A percentile compares a stretch with the other conserved stretches of the same genome.
These are phyloP conservation scores for Sander vitreus DNA, from an alignment of 2,113 vertebrate species.

Conservation along the genomic window DNA sequence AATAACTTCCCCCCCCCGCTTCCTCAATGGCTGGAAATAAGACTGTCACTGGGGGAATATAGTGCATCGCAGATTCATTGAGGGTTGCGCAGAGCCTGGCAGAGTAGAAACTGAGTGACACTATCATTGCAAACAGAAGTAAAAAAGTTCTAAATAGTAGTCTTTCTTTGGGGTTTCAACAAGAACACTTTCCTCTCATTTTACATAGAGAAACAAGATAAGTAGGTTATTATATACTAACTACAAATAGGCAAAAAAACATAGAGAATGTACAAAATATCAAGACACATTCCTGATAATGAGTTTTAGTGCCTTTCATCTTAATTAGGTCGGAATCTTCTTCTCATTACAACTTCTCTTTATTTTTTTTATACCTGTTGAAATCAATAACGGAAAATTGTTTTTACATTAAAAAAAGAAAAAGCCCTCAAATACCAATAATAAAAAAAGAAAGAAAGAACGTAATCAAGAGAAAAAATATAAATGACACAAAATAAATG, in stretches of 20 bases:
- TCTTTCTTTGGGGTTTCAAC: conserved; percentile 22
- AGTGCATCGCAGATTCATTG: conserved; percentile 63
- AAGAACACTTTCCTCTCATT: conserved; percentile 1
- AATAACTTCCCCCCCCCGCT: conserved; percentile 45
- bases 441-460: neutral
- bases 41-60: conserved; percentile 60
- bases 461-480: neutral
- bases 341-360: neutral
- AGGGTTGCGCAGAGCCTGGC: conserved; percentile 36
- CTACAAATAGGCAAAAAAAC: conserved; percentile 1
- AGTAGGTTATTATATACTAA: neutral
- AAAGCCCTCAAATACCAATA: neutral
- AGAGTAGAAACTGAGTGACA: conserved; percentile 61
- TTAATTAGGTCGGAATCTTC: neutral
- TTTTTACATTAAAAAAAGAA: neutral
- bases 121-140: conserved; percentile 58
- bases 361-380: neutral
- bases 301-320: neutral
- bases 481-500: neutral
- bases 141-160: conserved; percentile 68
- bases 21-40: conserved; percentile 66
- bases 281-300: neutral
- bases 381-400: neutral
- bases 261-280: neutral
- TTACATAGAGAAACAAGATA: neutral